Conservation (phyloP, 2,888 invertebrate species). For the Drosophila pullipes region DNA sequence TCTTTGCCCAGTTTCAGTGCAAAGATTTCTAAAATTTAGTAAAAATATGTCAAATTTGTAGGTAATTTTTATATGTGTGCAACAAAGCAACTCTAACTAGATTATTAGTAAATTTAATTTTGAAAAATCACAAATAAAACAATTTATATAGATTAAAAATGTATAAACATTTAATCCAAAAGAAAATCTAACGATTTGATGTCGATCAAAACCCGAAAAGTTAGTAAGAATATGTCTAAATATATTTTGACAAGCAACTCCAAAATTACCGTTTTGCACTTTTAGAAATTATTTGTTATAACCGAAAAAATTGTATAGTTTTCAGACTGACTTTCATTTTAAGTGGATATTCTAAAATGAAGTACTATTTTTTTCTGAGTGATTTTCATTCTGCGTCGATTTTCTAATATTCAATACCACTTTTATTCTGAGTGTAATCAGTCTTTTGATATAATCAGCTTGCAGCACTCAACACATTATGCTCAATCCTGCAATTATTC, state of each 20-base stretch:
- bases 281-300: too few relatives aligned
- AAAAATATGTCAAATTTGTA: background rate
- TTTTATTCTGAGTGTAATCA: background rate
- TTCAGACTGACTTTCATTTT: background rate
- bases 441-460: constrained; percentile 66
- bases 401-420: too few relatives aligned
- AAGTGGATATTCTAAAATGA: too few relatives aligned
- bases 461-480: constrained; percentile 60
- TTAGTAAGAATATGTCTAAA: background rate
- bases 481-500: constrained; percentile 81
- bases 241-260: background rate
- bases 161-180: too few relatives aligned
- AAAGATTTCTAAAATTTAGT: background rate
- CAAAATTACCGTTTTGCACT: background rate
- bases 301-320: background rate
- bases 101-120: background rate
- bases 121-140: background rate
- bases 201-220: too few relatives aligned
- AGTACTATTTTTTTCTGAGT: too few relatives aligned
- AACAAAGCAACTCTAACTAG: background rate
- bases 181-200: too few relatives aligned
- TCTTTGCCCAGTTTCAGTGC: background rate
- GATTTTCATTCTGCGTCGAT: background rate
- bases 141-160: background rate
- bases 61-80: background rate